These are phyloP conservation scores for Carpatolechia fugitivella DNA, from an alignment of 2,888 invertebrate genomes.

Conservation along the genomic window DNA sequence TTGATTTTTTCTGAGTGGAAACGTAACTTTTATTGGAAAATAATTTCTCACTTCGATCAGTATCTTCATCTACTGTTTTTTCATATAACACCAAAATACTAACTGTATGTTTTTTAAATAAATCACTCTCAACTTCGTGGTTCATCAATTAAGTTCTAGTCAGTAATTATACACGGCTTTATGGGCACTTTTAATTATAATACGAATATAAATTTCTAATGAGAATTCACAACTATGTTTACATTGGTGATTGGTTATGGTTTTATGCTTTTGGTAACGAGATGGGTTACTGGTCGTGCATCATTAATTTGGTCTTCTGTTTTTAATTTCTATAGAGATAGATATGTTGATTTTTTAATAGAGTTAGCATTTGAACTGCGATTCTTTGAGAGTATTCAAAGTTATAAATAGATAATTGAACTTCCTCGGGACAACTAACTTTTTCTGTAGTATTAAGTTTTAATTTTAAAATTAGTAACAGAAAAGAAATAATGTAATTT, in stretches of 20 bases:
- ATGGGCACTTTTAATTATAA: conserved; percentile 55
- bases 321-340: neutral
- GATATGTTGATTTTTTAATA: neutral
- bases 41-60: no score
- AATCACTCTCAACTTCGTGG: conserved; percentile 51
- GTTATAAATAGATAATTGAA: no score
- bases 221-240: conserved; percentile 39
- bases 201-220: conserved; percentile 51
- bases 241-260: conserved; percentile 32
- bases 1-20: no score
- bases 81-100: neutral
- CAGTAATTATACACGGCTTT: conserved; percentile 52
- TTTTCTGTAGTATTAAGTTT: no score
- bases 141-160: conserved; percentile 59
- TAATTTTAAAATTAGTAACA: no score
- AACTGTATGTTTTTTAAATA: conserved; percentile 34
- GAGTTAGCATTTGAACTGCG: neutral
- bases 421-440: no score
- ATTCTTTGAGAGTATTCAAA: no score
- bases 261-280: conserved; percentile 13
- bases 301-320: conserved; percentile 4
- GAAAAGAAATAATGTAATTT: no score
- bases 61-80: neutral
- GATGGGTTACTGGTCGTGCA: conserved; percentile 2
- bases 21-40: no score